Evolutionary conservation across 2,113 vertebrate species (phyloP).

Genomic region (Toxostoma redivivum): DNA sequence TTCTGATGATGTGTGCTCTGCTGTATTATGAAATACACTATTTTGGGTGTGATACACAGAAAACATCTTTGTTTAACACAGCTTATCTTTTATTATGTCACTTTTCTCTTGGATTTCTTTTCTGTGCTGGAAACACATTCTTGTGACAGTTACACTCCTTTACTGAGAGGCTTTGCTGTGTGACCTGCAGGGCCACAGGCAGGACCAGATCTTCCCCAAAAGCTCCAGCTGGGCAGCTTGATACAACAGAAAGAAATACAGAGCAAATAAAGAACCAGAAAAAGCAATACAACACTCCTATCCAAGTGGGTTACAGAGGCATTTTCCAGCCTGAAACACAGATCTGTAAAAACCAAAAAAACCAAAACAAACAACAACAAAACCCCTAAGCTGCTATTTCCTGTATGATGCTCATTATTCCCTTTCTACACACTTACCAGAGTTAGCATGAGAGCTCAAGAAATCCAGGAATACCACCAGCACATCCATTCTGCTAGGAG

Average conservation of each 20-base stretch:
- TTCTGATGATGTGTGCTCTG: conserved; percentile 47
- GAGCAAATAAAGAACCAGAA: background rate
- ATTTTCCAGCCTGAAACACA: background rate
- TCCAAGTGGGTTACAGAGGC: background rate
- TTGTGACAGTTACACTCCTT: background rate
- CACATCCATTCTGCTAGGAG: background rate
- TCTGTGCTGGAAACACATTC: conserved; percentile 23
- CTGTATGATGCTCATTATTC: background rate
- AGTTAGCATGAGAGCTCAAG: background rate
- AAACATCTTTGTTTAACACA: conserved; percentile 63
- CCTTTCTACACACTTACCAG: background rate
- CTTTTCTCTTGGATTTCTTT: conserved; percentile 61
- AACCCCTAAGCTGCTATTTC: background rate
- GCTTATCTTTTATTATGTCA: conserved; percentile 60
- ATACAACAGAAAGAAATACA: background rate
- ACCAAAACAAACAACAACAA: background rate
- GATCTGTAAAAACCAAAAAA: background rate
- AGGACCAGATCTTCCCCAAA: background rate
- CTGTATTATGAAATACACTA: conserved; percentile 46
- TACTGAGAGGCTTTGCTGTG: background rate
- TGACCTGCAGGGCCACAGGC: background rate
- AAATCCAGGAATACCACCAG: background rate
- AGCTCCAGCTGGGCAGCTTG: background rate
- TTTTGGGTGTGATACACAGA: conserved; percentile 30
- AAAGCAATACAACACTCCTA: background rate